phyloP scores from a whole-genome alignment of 2,797 vertebrate species.

The Spizella passerina region DNA sequence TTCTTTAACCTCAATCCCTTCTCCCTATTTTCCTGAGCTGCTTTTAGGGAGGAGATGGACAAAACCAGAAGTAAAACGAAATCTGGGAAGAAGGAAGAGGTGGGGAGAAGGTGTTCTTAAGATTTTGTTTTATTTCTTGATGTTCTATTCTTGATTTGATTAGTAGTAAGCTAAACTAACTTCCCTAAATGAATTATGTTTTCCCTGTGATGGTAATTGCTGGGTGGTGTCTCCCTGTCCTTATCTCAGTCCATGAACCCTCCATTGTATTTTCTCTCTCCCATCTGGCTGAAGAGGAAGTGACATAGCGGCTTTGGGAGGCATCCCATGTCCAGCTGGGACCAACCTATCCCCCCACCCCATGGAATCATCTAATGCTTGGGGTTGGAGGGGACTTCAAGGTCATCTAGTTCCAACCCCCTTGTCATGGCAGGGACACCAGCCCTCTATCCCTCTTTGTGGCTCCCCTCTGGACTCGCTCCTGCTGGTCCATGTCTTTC shows the following conservation, averaged over 20 bases:
- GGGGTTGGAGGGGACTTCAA: background rate
- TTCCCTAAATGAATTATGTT: background rate
- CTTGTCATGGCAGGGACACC: background rate
- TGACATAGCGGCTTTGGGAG: background rate
- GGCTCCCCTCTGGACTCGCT: accelerated
- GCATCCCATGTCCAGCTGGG: background rate
- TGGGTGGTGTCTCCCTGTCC: background rate
- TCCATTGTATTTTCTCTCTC: background rate
- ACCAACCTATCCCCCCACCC: background rate
- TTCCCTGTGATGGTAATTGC: background rate
- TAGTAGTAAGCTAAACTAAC: background rate
- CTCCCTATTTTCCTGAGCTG: background rate
- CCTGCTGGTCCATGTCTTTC: background rate
- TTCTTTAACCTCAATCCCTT: background rate
- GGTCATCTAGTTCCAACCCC: background rate
- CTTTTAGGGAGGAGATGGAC: background rate
- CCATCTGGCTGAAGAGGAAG: background rate
- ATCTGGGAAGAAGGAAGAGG: background rate
- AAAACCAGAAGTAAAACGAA: background rate
- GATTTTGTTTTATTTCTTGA: background rate
- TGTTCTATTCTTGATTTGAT: background rate
- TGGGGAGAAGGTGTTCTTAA: background rate
- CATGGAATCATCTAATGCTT: background rate
- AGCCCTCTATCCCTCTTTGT: background rate
- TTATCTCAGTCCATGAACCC: background rate